phyloP scores from a whole-genome alignment of 2,888 invertebrate species.

The Drosophila mimica region DNA sequence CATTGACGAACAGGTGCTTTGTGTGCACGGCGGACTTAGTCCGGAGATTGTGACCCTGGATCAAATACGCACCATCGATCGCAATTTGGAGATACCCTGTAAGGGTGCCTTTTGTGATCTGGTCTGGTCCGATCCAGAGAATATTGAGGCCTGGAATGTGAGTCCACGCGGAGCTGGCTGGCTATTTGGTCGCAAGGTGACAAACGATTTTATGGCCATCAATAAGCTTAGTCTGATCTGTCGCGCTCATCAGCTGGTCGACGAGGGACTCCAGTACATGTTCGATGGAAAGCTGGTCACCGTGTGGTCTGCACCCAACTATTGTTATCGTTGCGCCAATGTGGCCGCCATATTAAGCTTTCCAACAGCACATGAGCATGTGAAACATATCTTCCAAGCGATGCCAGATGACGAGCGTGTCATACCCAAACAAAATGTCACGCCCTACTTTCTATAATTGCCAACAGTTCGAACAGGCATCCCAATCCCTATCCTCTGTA shows the following conservation, averaged over 20 bases:
- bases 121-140: slow-evolving; percentile 99
- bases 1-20: slow-evolving; percentile 97
- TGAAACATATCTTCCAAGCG: slow-evolving; percentile 94
- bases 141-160: slow-evolving; percentile 95
- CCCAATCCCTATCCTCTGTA: not conserved
- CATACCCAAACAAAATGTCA: slow-evolving; percentile 95
- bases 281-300: slow-evolving; percentile 98
- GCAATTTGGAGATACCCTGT: slow-evolving; percentile 98
- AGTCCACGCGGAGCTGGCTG: slow-evolving; percentile 98
- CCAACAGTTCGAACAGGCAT: not conserved
- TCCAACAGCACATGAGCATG: slow-evolving; percentile 90
- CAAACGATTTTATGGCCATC: slow-evolving; percentile 95
- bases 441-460: slow-evolving; percentile 96
- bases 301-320: slow-evolving; percentile 99
- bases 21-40: slow-evolving; percentile 98
- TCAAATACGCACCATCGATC: slow-evolving; percentile 96
- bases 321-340: slow-evolving; percentile 99
- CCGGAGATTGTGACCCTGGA: slow-evolving; percentile 98
- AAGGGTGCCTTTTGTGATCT: slow-evolving; percentile 99
- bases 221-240: slow-evolving; percentile 97
- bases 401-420: slow-evolving; percentile 97
- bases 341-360: slow-evolving; percentile 98
- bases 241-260: slow-evolving; percentile 98
- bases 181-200: slow-evolving; percentile 97
- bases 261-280: slow-evolving; percentile 99